Percentiles rank a stretch among this genome's conserved stretches.
Evolutionary conservation across 2,888 invertebrate species (phyloP).

Genomic region (Chrysomela aeneicollis): DNA sequence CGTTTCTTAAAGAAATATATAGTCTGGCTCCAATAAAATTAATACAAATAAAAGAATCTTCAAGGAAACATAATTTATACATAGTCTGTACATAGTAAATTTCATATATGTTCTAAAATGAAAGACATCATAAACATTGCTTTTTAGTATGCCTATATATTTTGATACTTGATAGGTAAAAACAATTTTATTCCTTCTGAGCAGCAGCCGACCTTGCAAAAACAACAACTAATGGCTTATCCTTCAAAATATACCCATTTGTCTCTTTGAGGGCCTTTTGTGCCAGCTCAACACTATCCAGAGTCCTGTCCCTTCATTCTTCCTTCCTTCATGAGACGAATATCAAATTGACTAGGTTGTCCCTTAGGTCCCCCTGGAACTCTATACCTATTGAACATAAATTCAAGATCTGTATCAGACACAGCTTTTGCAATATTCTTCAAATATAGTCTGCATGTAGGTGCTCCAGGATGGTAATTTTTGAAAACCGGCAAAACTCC

Average conservation of each 20-base stretch:
- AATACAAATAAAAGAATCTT: no score
- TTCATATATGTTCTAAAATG: no score
- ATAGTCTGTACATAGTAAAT: no score
- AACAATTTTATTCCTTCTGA: slow-evolving; percentile 48
- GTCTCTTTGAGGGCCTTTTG: slow-evolving; percentile 82
- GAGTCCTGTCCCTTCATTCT: slow-evolving; percentile 96
- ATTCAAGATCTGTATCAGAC: slow-evolving; percentile 75
- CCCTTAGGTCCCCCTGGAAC: slow-evolving; percentile 49
- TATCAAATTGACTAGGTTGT: slow-evolving; percentile 66
- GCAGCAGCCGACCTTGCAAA: slow-evolving; percentile 72
- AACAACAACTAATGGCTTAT: slow-evolving; percentile 91
- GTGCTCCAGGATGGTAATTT: slow-evolving; percentile 83
- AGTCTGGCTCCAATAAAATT: no score
- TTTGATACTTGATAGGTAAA: no score
- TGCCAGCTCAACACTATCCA: slow-evolving; percentile 75
- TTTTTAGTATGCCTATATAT: no score
- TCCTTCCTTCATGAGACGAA: slow-evolving; percentile 91
- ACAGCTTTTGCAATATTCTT: slow-evolving; percentile 89
- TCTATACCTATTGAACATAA: slow-evolving; percentile 77
- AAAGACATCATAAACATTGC: no score
- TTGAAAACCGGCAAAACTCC: slow-evolving; percentile 81
- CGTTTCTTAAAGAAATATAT: no score
- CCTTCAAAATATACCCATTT: slow-evolving; percentile 86
- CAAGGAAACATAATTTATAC: no score
- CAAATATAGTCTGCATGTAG: slow-evolving; percentile 86